Evolutionary conservation across 1,140 invertebrate species (phyloP), one percentile per base, ranked within the genome.

Genomic region (Drosophila repleta): DNA sequence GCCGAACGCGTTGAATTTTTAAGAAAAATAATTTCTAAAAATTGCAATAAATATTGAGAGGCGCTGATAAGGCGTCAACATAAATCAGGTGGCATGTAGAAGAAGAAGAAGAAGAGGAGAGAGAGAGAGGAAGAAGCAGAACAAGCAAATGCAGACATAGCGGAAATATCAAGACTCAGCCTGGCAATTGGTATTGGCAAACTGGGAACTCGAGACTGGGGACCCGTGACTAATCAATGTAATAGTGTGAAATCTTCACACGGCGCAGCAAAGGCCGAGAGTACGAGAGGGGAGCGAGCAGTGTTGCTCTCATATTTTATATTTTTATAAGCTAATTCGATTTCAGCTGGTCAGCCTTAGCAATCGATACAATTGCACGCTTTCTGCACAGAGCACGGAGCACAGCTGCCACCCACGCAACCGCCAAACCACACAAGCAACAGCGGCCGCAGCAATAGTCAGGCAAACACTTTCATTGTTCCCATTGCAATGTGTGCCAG

Each of bases 21-120:
- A 51, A 29, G 29, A 71, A 57, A 75, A 72, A 75, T 75, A 72
- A 75, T 75, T 75, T 75, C 69, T 75, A 79, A 88, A 81, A 84
- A 77, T 88, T 89, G 84, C 83, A 83, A 88, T 88, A 88, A 88
- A 88, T 88, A 88, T 88, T 89, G 84, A 83, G 76, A 66, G 77
- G 65, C 77, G 41, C 77, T 88, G 83, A 88, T 88, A 88, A 88
- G 84, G 84, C 83, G 83, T 88, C 83, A 88, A 76, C 84, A 88
- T 88, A 88, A 88, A 88, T 88, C 83, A 88, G 82, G 52, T 87
- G 78, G 74, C 73, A 74, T 69, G 77, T 74, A 55, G 13, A 60
- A 13, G 39, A 24, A 39, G 49, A 26, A 41, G 63, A 41, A 53
- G 53, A 45, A 52, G 63, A 39, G 24, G 37, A 29, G 6, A 37